Evolutionary conservation across 2,113 vertebrate genomes (phyloP), one percentile per base, ranked within the genome.

Genomic region (Telmatochromis bifrenatus): DNA sequence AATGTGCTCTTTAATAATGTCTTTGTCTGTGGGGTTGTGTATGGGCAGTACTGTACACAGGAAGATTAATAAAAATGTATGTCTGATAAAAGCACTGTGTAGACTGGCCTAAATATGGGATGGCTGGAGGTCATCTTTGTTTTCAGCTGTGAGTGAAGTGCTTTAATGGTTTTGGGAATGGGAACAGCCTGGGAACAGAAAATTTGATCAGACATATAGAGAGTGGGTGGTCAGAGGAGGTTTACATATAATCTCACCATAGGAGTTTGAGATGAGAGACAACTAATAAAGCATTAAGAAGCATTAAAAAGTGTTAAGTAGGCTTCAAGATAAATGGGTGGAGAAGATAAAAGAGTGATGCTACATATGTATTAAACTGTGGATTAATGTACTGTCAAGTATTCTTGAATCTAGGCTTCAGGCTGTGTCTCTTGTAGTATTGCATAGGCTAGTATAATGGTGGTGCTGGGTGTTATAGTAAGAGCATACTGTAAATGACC

Each of bases 161-260:
- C 92, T 81, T 85, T 94, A 93, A 93, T 93, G 90, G 88, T 81
- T 93, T 87, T 54, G 39, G 89, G 87, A 84, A 90, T 83, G 53
- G 86, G 75, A 84, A 79, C 33, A 82, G 60, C 80, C 84, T 91
- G 92, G 92, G 89, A 89, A 89, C 87, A 86, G 58, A 79, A 62
- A 86, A 91, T 88, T 47, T 56, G 80, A 91, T 92, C 86, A 93
- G 33, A 89, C 73, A 68, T 60, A 62, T 73, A 54, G 7, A 7
- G 62, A 21, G 81, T 3, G 9, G 60, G 23, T 60, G 79, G 35
- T 51, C 19, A 51, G 70, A 19, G 42, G 23, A 28, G 23, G 42
- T 75, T 75, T 49, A 75, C 45, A 47, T 75, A 7, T 9, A 75
- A 4, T 65, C 51, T 54, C 79, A 83, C 80, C 4, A 26, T 3